Percentiles rank a stretch among this genome's conserved stretches.
phyloP scores from a whole-genome alignment of 2,797 vertebrate genomes.

The Sorex maritimensis region DNA sequence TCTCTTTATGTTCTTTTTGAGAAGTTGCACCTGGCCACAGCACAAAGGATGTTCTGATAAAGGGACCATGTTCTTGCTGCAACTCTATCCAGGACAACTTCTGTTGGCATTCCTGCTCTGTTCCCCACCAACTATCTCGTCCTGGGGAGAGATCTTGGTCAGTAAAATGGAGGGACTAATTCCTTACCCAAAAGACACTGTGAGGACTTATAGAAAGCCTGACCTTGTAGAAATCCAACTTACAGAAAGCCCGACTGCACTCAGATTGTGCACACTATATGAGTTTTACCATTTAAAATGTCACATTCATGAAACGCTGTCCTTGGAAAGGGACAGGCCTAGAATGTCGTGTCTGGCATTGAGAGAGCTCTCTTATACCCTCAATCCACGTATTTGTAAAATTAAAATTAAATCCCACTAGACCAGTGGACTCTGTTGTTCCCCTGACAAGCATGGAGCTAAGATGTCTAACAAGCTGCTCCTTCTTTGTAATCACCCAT shows the following conservation, averaged over 20 bases:
- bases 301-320: background rate
- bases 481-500: background rate
- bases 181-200: background rate
- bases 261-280: background rate
- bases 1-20: conserved; percentile 1
- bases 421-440: background rate
- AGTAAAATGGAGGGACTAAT: background rate
- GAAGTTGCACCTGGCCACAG: background rate
- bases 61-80: background rate
- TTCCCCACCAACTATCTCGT: background rate
- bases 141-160: background rate
- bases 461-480: background rate
- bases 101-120: background rate
- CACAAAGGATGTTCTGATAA: background rate
- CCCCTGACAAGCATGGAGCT: background rate
- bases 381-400: background rate
- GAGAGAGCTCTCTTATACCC: background rate
- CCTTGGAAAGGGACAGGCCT: background rate
- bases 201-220: background rate
- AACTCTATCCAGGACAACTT: background rate
- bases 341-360: background rate
- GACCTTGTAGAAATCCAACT: background rate
- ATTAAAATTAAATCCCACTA: background rate
- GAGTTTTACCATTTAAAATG: background rate
- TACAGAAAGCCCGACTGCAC: background rate